A percentile compares a stretch with the other conserved stretches of the same genome.
phyloP scores from a whole-genome alignment of 2,888 invertebrate species.

The Drosophila histrio region DNA sequence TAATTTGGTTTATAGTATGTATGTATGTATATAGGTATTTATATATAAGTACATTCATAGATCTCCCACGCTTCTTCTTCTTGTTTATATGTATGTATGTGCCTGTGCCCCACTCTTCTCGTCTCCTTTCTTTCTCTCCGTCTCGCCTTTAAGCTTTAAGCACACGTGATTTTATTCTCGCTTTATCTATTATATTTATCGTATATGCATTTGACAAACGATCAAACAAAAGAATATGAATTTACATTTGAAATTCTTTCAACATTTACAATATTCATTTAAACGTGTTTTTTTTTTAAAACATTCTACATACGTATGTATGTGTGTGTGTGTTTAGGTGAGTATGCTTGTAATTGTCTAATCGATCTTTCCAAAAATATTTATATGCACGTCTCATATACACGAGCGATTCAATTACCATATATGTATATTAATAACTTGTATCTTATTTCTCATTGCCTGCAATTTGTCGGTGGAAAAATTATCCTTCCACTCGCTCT shows the following conservation, averaged over 20 bases:
- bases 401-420: constrained; percentile 51
- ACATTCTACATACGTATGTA: constrained; percentile 21
- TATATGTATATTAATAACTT: constrained; percentile 29
- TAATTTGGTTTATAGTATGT: constrained; percentile 58
- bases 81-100: constrained; percentile 12
- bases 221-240: constrained; percentile 43
- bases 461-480: constrained; percentile 68
- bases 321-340: neutral
- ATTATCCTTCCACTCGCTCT: constrained; percentile 30
- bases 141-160: constrained; percentile 37
- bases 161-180: constrained; percentile 54
- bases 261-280: constrained; percentile 52
- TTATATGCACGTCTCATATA: constrained; percentile 38
- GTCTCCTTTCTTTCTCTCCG: neutral
- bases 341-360: constrained; percentile 13
- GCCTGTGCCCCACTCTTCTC: constrained; percentile 15
- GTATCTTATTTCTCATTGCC: constrained; percentile 34
- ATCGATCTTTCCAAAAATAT: constrained; percentile 63
- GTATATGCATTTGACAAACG: constrained; percentile 35
- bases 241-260: constrained; percentile 20
- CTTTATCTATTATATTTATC: constrained; percentile 36
- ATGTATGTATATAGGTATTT: constrained; percentile 56
- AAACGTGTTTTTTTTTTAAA: no score
- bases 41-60: constrained; percentile 39
- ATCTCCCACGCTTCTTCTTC: constrained; percentile 10